These are phyloP conservation scores for Drosophila kokeensis DNA, from an alignment of 2,888 invertebrate genomes.

Conservation along the genomic window DNA sequence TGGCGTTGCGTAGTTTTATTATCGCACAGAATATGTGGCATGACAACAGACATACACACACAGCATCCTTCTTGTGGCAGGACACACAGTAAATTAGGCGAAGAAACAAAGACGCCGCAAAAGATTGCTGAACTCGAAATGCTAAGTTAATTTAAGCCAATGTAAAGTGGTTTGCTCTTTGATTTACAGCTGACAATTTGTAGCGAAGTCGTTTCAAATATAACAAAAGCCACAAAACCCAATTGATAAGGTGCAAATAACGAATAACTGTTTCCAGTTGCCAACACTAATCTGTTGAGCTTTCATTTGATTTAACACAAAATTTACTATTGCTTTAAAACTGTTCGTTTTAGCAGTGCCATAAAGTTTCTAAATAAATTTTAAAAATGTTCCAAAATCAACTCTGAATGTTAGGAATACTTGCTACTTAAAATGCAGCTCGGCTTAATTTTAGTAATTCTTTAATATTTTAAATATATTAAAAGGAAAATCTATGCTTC, in stretches of 20 bases:
- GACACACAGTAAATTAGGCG: conserved; percentile 60
- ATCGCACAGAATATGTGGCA: conserved; percentile 41
- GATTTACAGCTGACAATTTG: conserved; percentile 60
- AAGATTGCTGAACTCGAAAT: conserved; percentile 48
- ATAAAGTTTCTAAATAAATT: not conserved
- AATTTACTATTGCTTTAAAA: not conserved
- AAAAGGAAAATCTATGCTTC: not conserved
- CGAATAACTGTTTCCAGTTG: conserved; percentile 5
- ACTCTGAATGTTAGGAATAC: not conserved
- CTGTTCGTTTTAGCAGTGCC: not conserved
- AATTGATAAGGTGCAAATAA: conserved; percentile 27
- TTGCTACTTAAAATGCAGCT: not conserved
- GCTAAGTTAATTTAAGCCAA: conserved; percentile 66
- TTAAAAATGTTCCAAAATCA: not conserved
- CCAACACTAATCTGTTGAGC: conserved; percentile 22
- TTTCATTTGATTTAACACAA: conserved; percentile 20
- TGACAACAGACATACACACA: conserved; percentile 14
- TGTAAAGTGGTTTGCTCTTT: conserved; percentile 51
- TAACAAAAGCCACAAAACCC: conserved; percentile 4
- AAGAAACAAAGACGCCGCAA: conserved; percentile 33
- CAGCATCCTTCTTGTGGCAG: conserved; percentile 18
- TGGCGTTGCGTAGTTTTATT: conserved; percentile 64
- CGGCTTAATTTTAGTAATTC: not conserved
- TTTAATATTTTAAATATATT: not conserved
- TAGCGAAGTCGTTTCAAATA: conserved; percentile 5